Evolutionary conservation across 2,797 vertebrate genomes (phyloP).

Genomic region (Typhlichthys eigenmanni): DNA sequence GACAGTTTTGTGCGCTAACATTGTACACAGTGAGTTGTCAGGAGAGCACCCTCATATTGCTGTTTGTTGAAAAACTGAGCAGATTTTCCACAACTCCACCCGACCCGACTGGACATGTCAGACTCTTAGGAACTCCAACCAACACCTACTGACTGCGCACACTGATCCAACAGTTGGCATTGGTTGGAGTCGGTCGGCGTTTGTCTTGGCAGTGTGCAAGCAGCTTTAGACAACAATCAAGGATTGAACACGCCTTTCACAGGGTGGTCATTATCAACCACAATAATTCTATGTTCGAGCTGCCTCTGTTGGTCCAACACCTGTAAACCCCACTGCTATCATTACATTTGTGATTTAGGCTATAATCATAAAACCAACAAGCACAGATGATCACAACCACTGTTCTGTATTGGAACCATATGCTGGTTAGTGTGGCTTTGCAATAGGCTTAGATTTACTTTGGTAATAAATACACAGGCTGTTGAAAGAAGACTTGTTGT

Average conservation of each 20-base stretch:
- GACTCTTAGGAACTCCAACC: no score
- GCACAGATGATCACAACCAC: constrained; percentile 29
- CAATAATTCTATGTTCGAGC: constrained; percentile 45
- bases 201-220: no score
- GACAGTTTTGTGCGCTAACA: no score
- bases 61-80: no score
- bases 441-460: constrained; percentile 7
- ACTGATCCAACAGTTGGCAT: no score
- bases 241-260: constrained; percentile 42
- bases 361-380: constrained; percentile 33
- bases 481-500: constrained; percentile 26
- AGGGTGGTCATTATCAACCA: constrained; percentile 44
- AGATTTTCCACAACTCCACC: no score
- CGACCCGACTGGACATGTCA: no score
- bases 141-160: no score
- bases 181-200: no score
- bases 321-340: constrained; percentile 8
- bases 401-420: constrained; percentile 18
- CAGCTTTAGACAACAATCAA: neutral
- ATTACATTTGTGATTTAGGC: constrained; percentile 33
- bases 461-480: constrained; percentile 21
- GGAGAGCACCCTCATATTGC: no score
- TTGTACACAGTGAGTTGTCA: no score
- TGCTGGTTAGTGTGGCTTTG: constrained; percentile 11
- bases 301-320: constrained; percentile 47